Evolutionary conservation across 2,113 vertebrate species (phyloP).

Genomic region (Lepus americanus): DNA sequence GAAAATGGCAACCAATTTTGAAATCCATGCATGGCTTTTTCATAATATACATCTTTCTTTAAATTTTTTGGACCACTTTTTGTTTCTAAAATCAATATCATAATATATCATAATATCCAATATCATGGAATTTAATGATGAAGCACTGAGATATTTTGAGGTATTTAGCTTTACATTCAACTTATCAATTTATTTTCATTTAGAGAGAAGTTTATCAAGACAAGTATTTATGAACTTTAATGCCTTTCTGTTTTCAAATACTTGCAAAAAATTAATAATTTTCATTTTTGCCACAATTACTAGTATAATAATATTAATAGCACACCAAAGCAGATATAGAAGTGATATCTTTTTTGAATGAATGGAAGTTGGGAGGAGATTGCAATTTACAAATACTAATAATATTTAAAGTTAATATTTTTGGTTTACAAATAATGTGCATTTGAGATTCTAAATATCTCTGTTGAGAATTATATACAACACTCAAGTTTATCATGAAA

Average conservation of each 20-base stretch:
- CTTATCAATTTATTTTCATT: neutral
- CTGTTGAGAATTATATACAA: neutral
- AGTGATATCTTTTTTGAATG: neutral
- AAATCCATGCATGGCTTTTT: no score
- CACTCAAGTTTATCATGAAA: neutral
- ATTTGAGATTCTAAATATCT: neutral
- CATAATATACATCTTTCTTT: no score
- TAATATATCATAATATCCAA: neutral
- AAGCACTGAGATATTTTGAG: neutral
- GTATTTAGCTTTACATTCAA: neutral
- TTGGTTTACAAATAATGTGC: neutral
- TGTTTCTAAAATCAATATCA: neutral
- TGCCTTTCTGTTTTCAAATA: neutral
- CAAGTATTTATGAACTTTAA: neutral
- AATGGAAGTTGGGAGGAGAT: neutral
- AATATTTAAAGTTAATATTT: neutral
- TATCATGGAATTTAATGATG: neutral
- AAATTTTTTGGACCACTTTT: neutral
- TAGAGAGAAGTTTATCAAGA: constrained; percentile 37
- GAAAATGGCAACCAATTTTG: no score
- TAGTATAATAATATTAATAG: neutral
- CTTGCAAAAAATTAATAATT: neutral
- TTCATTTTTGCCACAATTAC: neutral
- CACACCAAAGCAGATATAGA: neutral
- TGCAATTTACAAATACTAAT: neutral